Conservation (phyloP, 2,888 invertebrate genomes). For the Siphonodentalium dalli region DNA sequence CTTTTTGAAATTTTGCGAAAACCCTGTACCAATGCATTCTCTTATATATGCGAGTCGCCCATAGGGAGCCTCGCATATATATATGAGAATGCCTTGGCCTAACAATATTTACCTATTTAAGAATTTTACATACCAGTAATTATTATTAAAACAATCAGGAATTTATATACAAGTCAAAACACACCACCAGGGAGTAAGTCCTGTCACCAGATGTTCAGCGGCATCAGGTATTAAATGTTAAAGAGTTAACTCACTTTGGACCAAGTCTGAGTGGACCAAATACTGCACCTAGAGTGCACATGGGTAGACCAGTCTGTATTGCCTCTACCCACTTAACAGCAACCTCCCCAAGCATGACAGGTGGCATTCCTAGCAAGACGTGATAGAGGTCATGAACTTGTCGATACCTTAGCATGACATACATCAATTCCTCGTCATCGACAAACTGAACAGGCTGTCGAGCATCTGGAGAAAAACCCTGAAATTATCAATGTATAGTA, state of each 20-base stretch:
- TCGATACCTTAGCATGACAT: conserved; percentile 96
- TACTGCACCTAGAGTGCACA: conserved; percentile 92
- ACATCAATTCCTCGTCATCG: conserved; percentile 86
- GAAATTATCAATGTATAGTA: conserved; percentile 26
- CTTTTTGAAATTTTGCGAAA: too few relatives aligned
- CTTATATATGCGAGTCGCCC: too few relatives aligned
- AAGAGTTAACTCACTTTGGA: conserved; percentile 80
- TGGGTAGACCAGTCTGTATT: conserved; percentile 91
- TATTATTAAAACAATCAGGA: too few relatives aligned
- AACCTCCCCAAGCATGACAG: conserved; percentile 74
- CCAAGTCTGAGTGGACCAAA: conserved; percentile 88
- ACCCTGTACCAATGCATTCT: too few relatives aligned
- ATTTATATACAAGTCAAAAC: too few relatives aligned
- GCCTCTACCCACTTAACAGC: conserved; percentile 98
- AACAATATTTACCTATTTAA: too few relatives aligned
- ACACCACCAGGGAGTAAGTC: too few relatives aligned
- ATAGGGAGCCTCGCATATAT: too few relatives aligned
- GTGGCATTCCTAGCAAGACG: conserved; percentile 84
- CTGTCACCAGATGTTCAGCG: too few relatives aligned
- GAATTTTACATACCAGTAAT: too few relatives aligned
- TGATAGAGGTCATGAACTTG: conserved; percentile 97
- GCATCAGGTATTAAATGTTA: too few relatives aligned
- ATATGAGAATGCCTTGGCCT: too few relatives aligned
- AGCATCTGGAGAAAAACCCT: conserved; percentile 92
- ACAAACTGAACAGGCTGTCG: conserved; percentile 89